Base-by-base conservation (phyloP, 2,888 invertebrate genomes). In the Tuta absoluta region DNA sequence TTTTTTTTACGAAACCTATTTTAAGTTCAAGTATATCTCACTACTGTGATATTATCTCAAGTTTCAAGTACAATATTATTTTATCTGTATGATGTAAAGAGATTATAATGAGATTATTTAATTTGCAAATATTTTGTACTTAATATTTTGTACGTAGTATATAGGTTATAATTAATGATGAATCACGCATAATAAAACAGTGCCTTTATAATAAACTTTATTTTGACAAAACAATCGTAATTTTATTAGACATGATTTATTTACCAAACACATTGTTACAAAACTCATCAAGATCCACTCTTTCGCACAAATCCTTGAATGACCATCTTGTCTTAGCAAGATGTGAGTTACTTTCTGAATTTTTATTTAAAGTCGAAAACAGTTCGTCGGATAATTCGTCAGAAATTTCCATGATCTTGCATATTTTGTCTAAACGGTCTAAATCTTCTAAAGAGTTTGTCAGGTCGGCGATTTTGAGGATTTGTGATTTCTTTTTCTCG, bases 361-460 rank as follows among this genome's bases (percentile, higher is more conserved):
- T 37, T 14, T 71, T 71, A 61, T 84, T 76, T 5, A 91, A 74
- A 17, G 74, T 68, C 2, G 86, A 83, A 67, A 91, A 86, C 53
- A 91, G 71, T 72, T 84, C 76, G 65, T 91, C 84, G 0, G 91
- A 91, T 10, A 91, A 63, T 64, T 91, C 91, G 63, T 91, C 91
- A 0, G 91, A 91, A 66, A 91, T 90, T 76, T 91, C 91, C n/a
- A 91, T 89, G 8, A 91, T 89, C 65, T 82, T 81, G 68, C 91
- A 91, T 65, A 91, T 87, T 73, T 89, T 89, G 65, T 91, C 89
- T 45, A 91, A 77, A 10, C 84, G 82, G 0, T 76, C 75, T 58
- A 91, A 71, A 69, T 91, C 89, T 33, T 91, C 90, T 12, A 86
- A 66, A 0, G 91, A 91, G 63, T 79, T 86, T 0, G 86, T 84